Base-by-base conservation (phyloP, 2,797 vertebrate genomes). In the Todus mexicanus region DNA sequence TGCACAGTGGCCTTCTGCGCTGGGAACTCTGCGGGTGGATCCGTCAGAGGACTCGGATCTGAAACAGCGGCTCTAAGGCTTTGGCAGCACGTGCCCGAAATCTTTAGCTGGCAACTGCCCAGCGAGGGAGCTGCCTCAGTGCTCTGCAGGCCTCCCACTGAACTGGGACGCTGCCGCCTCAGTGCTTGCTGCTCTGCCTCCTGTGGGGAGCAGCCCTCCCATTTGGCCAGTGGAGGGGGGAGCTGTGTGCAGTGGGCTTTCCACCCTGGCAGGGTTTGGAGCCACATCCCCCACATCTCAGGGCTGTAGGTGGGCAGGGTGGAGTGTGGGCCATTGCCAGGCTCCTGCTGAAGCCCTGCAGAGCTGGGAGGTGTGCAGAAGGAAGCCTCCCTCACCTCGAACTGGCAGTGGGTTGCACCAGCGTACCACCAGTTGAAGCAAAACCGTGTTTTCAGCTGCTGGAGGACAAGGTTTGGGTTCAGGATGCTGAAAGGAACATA, bases 51-150 rank as follows among this genome's bases (percentile, higher is more conserved):
- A 31, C 22, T 42, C 18, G 1, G 18, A 12, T 43, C 26, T 31
- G 38, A 45, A 59, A 23, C 17, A 6, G 56, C 1, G 1, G 33
- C 45, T 81, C 53, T 17, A 18, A 68, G 61, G 47, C 50, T 56
- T n/a, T 43, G 22, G 8, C 1, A 4, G 12, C 33, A 2, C 0
- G 3, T 51, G 15, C 33, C 42, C 16, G 0, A 23, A n/a, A 15
- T 18, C 5, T 1, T 7, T 10, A 61, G 38, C 21, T 53, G 54
- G 1, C 21, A 31, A 10, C 4, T 33, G 22, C 69, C 18, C 6
- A 4, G 10, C 2, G 9, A 42, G 33, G 43, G 33, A 33, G 29
- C 20, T 26, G 15, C n/a, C 33, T 7, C 0, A 0, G 22, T 10
- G 22, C 61, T 54, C 63, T 37, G 20, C 47, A 9, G 35, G 50